These are phyloP conservation scores for Cordilura impudica DNA, from an alignment of 2,888 invertebrate genomes.

Conservation along the genomic window DNA sequence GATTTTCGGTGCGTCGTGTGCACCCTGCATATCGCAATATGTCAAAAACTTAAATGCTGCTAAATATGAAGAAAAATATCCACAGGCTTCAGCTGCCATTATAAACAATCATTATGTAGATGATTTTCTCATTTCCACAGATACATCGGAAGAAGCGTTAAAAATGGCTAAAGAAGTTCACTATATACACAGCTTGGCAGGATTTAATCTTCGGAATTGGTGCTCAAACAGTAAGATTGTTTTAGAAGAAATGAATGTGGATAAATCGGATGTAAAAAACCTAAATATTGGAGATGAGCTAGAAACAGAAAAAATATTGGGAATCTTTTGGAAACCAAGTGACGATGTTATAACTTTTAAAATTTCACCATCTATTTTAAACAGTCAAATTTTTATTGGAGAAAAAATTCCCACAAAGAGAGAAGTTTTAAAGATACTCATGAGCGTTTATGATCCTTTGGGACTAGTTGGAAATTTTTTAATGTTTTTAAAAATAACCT, in stretches of 20 bases:
- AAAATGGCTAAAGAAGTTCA: conserved; percentile 9
- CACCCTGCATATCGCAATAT: conserved; percentile 33
- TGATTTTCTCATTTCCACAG: conserved; percentile 16
- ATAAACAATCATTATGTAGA: no score
- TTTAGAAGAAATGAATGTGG: not conserved
- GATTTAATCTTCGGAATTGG: conserved; percentile 36
- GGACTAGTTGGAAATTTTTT: conserved; percentile 43
- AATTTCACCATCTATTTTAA: conserved; percentile 7
- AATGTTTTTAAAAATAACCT: conserved; percentile 35
- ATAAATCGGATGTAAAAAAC: not conserved
- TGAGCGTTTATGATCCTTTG: conserved; percentile 46
- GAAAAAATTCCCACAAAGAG: conserved; percentile 34
- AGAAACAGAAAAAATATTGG: conserved; percentile 6
- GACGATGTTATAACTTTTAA: conserved; percentile 7
- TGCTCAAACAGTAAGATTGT: not conserved
- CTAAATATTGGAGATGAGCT: not conserved
- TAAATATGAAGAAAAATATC: conserved; percentile 11
- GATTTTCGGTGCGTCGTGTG: conserved; percentile 30
- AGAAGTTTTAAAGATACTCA: conserved; percentile 39
- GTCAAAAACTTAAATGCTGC: conserved; percentile 33
- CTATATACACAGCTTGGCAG: conserved; percentile 7
- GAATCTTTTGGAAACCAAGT: not conserved
- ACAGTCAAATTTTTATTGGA: conserved; percentile 2
- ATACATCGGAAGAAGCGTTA: conserved; percentile 12
- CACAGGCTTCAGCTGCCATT: conserved; percentile 21